These are phyloP conservation scores for Danio aesculapii DNA, from an alignment of 2,797 vertebrate species.

Conservation along the genomic window DNA sequence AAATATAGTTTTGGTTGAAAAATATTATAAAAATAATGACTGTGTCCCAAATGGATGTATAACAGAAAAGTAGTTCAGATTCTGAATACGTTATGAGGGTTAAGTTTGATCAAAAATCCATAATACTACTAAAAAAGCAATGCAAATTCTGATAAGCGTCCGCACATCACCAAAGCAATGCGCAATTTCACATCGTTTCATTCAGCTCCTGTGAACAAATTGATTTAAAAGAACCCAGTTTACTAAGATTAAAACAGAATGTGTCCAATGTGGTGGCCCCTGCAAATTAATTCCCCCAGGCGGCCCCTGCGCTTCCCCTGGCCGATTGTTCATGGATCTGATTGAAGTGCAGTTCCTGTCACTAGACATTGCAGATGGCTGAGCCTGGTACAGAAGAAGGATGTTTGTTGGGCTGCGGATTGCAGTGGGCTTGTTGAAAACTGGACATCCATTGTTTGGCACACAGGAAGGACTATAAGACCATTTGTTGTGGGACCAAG, in stretches of 20 bases:
- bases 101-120: neutral
- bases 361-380: constrained; percentile 40
- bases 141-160: neutral
- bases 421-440: constrained; percentile 55
- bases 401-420: constrained; percentile 43
- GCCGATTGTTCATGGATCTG: constrained; percentile 18
- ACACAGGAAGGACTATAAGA: constrained; percentile 49
- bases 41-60: too few relatives aligned
- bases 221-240: constrained; percentile 5
- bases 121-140: neutral
- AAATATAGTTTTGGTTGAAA: too few relatives aligned
- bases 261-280: constrained; percentile 23
- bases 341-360: constrained; percentile 44
- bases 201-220: constrained; percentile 23
- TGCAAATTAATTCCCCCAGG: constrained; percentile 36
- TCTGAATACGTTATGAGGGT: too few relatives aligned
- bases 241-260: constrained; percentile 41
- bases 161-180: neutral
- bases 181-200: neutral
- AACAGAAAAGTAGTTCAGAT: too few relatives aligned
- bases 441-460: constrained; percentile 57
- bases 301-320: constrained; percentile 30
- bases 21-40: too few relatives aligned
- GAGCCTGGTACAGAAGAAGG: constrained; percentile 54
- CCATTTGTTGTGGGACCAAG: constrained; percentile 54